phyloP scores from a whole-genome alignment of 92 coral and sea anemone species.

The Epizoanthus illoricatus region DNA sequence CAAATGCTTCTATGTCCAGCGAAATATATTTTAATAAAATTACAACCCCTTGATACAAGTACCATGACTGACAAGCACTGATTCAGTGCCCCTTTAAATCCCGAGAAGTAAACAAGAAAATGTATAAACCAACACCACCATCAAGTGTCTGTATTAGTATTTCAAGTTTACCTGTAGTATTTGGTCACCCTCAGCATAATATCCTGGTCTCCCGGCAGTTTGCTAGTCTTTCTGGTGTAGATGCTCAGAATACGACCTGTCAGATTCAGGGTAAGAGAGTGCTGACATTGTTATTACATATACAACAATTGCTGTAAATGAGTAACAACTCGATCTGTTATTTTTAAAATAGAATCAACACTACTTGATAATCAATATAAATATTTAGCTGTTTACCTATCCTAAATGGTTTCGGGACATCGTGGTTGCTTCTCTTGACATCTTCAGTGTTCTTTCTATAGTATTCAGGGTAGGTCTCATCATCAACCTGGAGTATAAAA shows the following conservation, averaged over 20 bases:
- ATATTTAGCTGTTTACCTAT: slow-evolving; percentile 62
- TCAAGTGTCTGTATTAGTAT: too few species aligned
- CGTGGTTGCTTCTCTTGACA: slow-evolving; percentile 91
- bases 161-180: not conserved
- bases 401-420: slow-evolving; percentile 87
- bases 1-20: too few species aligned
- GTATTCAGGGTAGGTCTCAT: slow-evolving; percentile 83
- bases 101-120: too few species aligned
- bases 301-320: not conserved
- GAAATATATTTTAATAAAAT: too few species aligned
- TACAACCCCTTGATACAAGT: too few species aligned
- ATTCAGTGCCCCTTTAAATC: too few species aligned
- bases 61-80: too few species aligned
- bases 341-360: not conserved
- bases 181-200: slow-evolving; percentile 51
- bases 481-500: slow-evolving; percentile 63
- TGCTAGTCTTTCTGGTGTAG: slow-evolving; percentile 60
- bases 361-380: not conserved
- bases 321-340: too few species aligned
- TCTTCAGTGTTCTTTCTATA: slow-evolving; percentile 91
- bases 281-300: not conserved
- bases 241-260: slow-evolving; percentile 80
- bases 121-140: too few species aligned
- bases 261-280: not conserved
- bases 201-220: slow-evolving; percentile 59